A percentile compares a stretch with the other conserved stretches of the same genome.
phyloP scores from a whole-genome alignment of 2,888 invertebrate species.

The Bellardia pandia region DNA sequence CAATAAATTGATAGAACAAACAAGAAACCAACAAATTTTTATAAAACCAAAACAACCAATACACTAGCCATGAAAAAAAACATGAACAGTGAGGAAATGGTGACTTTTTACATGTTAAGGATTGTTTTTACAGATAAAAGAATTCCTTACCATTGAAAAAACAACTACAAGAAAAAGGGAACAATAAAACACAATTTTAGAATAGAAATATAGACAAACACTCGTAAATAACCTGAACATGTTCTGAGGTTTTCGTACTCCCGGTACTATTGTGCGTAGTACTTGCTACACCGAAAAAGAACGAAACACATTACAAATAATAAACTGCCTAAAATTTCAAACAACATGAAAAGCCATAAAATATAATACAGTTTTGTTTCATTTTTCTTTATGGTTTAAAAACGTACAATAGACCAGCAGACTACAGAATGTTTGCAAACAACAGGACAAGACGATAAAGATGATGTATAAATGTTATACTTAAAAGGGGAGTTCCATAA shows the following conservation, averaged over 20 bases:
- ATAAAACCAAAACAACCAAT: neutral
- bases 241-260: neutral
- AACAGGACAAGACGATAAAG: neutral
- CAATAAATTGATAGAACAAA: conserved; percentile 50
- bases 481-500: neutral
- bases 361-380: conserved; percentile 47
- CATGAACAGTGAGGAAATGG: neutral
- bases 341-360: conserved; percentile 56
- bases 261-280: neutral
- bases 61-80: neutral
- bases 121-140: conserved; percentile 39
- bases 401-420: conserved; percentile 10
- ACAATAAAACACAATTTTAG: neutral
- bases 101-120: conserved; percentile 43
- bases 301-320: conserved; percentile 37
- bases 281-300: too few species aligned
- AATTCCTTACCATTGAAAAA: neutral
- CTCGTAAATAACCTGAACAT: conserved; percentile 25
- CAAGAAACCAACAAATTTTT: neutral
- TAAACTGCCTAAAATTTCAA: conserved; percentile 63
- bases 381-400: conserved; percentile 37
- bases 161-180: neutral
- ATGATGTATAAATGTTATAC: neutral
- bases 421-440: conserved; percentile 7
- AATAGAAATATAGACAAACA: conserved; percentile 22